phyloP scores from a whole-genome alignment of 2,113 vertebrate species.

The Blennius ocellaris region DNA sequence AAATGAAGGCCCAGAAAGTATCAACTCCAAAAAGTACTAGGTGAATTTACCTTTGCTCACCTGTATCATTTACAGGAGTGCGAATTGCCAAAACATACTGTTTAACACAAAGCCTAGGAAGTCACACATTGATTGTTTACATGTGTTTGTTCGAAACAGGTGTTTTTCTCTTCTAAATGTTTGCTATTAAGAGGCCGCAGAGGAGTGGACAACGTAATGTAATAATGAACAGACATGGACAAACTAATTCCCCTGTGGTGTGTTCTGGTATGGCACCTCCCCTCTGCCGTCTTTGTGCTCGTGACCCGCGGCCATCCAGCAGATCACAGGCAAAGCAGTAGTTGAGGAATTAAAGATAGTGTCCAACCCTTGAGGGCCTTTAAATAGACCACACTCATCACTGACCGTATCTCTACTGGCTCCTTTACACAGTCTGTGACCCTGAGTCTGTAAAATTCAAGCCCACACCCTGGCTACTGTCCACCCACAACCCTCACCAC shows the following conservation, averaged over 20 bases:
- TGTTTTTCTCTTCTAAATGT: neutral
- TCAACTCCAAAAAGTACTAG: neutral
- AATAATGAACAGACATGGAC: neutral
- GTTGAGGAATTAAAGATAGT: constrained; percentile 59
- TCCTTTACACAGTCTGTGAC: constrained; percentile 46
- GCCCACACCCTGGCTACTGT: neutral
- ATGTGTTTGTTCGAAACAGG: constrained; percentile 17
- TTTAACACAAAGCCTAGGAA: constrained; percentile 31
- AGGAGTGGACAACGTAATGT: neutral
- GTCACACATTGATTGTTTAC: constrained; percentile 12
- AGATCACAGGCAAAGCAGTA: constrained; percentile 50
- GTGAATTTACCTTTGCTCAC: constrained; percentile 27
- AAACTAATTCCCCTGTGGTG: neutral
- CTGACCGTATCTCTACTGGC: constrained; percentile 51
- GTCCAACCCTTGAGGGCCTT: constrained; percentile 45
- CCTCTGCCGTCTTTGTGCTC: constrained; percentile 24
- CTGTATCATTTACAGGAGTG: constrained; percentile 20
- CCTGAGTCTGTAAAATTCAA: constrained; percentile 45
- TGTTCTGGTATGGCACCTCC: constrained; percentile 17
- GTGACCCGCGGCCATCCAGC: constrained; percentile 28
- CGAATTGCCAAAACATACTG: constrained; percentile 31
- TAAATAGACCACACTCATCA: constrained; percentile 68
- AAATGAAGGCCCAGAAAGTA: constrained; percentile 31
- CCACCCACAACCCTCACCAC: neutral
- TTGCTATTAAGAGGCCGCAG: neutral